phyloP scores from a whole-genome alignment of 2,797 vertebrate genomes.

The Premnoplex brunnescens region DNA sequence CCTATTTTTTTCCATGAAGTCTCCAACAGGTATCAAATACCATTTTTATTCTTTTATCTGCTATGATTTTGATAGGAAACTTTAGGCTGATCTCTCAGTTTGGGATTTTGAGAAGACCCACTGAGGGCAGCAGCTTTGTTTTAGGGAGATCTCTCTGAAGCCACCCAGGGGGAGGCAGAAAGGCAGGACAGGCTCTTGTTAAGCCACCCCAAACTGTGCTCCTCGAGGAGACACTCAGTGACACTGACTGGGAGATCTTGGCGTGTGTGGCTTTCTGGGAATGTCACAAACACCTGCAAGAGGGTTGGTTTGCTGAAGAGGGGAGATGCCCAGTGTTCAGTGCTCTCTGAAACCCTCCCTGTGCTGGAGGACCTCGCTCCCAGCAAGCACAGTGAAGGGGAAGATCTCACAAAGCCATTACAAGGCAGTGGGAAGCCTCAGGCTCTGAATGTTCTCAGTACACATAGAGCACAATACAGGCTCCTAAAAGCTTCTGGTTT shows the following conservation, averaged over 20 bases:
- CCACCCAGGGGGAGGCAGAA: background rate
- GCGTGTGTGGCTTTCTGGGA: background rate
- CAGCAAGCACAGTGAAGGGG: background rate
- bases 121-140: background rate
- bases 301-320: background rate
- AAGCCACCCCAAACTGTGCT: background rate
- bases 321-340: background rate
- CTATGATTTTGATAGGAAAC: background rate
- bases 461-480: background rate
- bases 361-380: background rate
- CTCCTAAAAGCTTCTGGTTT: conserved; percentile 32
- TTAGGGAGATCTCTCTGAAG: background rate
- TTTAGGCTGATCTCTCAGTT: background rate
- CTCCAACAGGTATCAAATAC: background rate
- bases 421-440: background rate
- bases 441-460: background rate
- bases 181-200: background rate
- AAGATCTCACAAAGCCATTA: conserved; percentile 21
- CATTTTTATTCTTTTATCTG: background rate
- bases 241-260: background rate
- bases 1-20: background rate
- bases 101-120: background rate
- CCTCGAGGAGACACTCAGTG: background rate
- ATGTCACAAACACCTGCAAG: background rate
- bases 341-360: background rate